Base-by-base conservation (phyloP, 2,113 vertebrate species). In the Onychostoma macrolepis region DNA sequence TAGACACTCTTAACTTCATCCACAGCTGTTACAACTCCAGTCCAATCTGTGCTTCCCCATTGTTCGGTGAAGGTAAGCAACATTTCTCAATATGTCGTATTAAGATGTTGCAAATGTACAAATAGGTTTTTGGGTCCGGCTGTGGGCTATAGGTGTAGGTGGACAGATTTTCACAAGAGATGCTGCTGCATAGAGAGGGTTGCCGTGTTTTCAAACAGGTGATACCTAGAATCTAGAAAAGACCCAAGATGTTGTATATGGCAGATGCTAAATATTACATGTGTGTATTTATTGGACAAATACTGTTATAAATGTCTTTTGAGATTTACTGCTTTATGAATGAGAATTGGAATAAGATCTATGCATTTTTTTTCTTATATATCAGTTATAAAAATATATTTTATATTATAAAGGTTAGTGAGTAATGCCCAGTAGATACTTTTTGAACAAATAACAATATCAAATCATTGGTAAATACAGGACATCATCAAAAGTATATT, bases 1-100 rank as follows among this genome's bases (percentile, higher is more conserved):
- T 36, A 28, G 13, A 30, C 75, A 80, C 88, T 87, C 86, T 88
- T 91, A 87, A 90, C 91, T 93, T 93, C 90, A 93, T 79, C 80
- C 56, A 80, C 91, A 91, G 89, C 92, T 92, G 91, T 33, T 21
- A 15, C 86, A 50, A 24, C 81, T 24, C 58, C 19, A 56, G 65
- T 45, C 45, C 50, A 65, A 72, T 24, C 21, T 17, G 36, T 56
- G 50, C 56, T 65, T 80, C 53, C 24, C 28, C 21, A 74, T 45
- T 58, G 45, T 11, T 15, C 43, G 24, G 9, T 11, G n/a, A 83
- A 83, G 80, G 80, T 83, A 83, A 83, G 43, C 17, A 13, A 24
- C 0, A 21, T 30, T 58, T 58, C 50, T 19, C 21, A 15, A n/a
- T 61, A 33, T 58, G 33, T 1, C 4, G 2, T 36, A 12, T 79